Base-by-base conservation (phyloP, 92 coral and sea anemone genomes). In the Siderastrea siderea region DNA sequence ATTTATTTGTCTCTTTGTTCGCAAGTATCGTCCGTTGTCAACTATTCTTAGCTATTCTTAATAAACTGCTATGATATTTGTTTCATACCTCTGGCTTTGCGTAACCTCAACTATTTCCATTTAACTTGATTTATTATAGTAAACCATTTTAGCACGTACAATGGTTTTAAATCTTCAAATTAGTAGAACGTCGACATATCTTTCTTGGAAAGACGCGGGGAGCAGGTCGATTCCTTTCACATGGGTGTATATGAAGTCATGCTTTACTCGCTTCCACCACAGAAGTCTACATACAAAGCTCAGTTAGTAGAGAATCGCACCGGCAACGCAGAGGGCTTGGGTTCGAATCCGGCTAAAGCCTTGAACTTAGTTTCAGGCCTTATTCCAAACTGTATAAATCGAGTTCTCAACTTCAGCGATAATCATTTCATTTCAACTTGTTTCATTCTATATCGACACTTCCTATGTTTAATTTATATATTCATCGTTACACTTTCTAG, bases 21-120 rank as follows among this genome's bases (percentile, higher is more conserved):
- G 14, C 17, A 80, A 80, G 50, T 50, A 38, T 45, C 50, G 2
- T 6, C 26, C 57, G 43, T 50, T 64, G 38, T 26, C 38, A 26
- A 26, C 38, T 10, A 5, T 3, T 60, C n/a, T 4, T 48, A 55
- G 14, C n/a, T 55, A 55, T 55, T 55, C 38, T 65, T 65, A 47
- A 11, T 65, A 8, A 65, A 65, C 3, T 68, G 9, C 51, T 8
- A 44, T 68, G 84, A 80, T 80, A 80, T 80, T 80, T 68, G 75
- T 8, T 26, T 14, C 75, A 80, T 53, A 68, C 65, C 75, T 44
- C 65, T 15, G n/a, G 19, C 61, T 80, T 38, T 53, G 64, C 75
- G 50, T 80, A 68, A 67, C 74, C 84, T 71, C 75, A 46, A 67
- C 26, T 66, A 66, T 67, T 49, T 7, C 38, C 68, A 77, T 47